Evolutionary conservation across 2,797 vertebrate species (phyloP).

Genomic region (Rhincodon typus): DNA sequence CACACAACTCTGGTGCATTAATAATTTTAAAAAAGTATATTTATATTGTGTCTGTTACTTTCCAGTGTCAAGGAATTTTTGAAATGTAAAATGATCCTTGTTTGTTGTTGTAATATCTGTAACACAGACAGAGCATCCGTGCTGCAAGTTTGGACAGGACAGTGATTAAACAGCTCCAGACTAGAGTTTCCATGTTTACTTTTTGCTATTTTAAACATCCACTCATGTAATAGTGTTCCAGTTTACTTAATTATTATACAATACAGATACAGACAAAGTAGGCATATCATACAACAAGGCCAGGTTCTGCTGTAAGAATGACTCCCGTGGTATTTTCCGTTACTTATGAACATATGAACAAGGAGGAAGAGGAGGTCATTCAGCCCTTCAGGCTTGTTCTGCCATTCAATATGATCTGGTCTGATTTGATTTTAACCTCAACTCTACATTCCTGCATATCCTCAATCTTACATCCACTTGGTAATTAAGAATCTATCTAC

Average conservation of each 20-base stretch:
- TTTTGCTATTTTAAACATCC: conserved; percentile 6
- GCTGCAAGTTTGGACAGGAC: neutral
- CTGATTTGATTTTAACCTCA: no score
- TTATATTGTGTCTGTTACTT: neutral
- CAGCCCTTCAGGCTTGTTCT: no score
- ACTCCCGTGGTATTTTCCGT: neutral
- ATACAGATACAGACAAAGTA: neutral
- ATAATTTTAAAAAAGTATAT: neutral
- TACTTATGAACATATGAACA: neutral
- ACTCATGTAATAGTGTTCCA: neutral
- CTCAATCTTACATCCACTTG: no score
- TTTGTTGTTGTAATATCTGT: neutral
- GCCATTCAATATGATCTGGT: no score
- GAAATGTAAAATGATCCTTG: conserved; percentile 6
- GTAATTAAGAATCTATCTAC: no score
- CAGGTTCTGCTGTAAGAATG: neutral
- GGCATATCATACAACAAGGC: neutral
- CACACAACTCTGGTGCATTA: neutral
- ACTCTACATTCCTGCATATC: no score
- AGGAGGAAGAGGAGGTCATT: no score
- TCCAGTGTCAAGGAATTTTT: neutral
- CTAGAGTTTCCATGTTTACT: neutral
- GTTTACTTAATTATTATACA: neutral
- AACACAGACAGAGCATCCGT: neutral
- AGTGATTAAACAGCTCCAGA: neutral